Evolutionary conservation across 2,113 vertebrate species (phyloP).

Genomic region (Protomyctophum bolini): DNA sequence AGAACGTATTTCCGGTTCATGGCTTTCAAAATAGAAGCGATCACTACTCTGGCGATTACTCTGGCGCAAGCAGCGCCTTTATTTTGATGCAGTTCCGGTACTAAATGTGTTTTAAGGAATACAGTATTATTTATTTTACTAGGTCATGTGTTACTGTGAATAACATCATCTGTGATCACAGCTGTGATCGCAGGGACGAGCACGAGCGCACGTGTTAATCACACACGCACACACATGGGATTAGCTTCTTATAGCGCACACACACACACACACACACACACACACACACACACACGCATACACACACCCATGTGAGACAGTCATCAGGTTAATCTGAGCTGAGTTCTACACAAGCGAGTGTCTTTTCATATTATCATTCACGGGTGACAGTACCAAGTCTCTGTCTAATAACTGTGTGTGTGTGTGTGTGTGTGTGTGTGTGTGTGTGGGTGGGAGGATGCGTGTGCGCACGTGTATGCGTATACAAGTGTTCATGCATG

Average conservation of each 20-base stretch:
- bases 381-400: slow-evolving; percentile 41
- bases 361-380: slow-evolving; percentile 67
- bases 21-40: too few species aligned
- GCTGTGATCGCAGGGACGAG: too few species aligned
- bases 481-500: neutral
- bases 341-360: slow-evolving; percentile 70
- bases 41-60: too few species aligned
- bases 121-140: too few species aligned
- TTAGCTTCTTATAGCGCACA: slow-evolving; percentile 7
- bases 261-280: slow-evolving; percentile 50
- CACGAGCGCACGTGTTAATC: neutral
- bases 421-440: slow-evolving; percentile 16
- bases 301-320: slow-evolving; percentile 65
- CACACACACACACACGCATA: slow-evolving; percentile 54
- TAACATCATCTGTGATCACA: too few species aligned
- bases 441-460: slow-evolving; percentile 11
- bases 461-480: neutral
- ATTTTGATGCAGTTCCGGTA: too few species aligned
- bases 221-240: neutral
- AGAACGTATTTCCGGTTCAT: too few species aligned
- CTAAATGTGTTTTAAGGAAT: too few species aligned
- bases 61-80: too few species aligned
- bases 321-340: slow-evolving; percentile 76
- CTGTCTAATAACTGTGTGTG: slow-evolving; percentile 1
- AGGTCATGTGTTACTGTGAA: too few species aligned